Conservation (phyloP, 2,888 invertebrate genomes). For the Scaptomyza flava region DNA sequence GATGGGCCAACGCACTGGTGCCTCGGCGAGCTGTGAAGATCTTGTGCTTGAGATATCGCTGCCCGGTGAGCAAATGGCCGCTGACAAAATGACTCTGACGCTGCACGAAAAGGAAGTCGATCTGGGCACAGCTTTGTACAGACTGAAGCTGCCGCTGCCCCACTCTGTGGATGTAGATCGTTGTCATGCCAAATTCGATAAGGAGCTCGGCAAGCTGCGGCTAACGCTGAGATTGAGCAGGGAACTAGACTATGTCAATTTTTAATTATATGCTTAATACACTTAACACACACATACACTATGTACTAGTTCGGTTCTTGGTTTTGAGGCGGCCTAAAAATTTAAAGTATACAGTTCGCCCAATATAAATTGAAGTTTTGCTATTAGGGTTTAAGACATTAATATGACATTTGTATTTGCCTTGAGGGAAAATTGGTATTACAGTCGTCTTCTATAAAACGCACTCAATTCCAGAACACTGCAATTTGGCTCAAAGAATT, state of each 20-base stretch:
- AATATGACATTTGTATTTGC: neutral
- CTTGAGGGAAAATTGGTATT: neutral
- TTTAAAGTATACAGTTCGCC: neutral
- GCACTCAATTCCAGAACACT: no score
- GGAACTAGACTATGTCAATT: conserved; percentile 94
- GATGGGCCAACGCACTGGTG: conserved; percentile 92
- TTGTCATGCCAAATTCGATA: conserved; percentile 92
- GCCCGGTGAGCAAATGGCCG: conserved; percentile 88
- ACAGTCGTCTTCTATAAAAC: no score
- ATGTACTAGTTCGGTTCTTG: neutral
- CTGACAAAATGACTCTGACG: conserved; percentile 90
- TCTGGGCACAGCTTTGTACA: conserved; percentile 87
- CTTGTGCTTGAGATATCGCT: conserved; percentile 91
- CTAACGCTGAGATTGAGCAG: conserved; percentile 90
- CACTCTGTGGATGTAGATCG: conserved; percentile 92
- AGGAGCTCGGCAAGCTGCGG: conserved; percentile 87
- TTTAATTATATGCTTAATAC: conserved; percentile 84
- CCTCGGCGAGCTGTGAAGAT: conserved; percentile 94
- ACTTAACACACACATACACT: no score
- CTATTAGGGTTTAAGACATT: no score
- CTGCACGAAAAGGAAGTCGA: conserved; percentile 87
- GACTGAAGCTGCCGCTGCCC: conserved; percentile 90
- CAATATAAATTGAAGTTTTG: neutral
- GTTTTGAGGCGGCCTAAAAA: neutral
- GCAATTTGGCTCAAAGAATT: no score